Evolutionary conservation across 2,797 vertebrate genomes (phyloP).

Genomic region (Decapterus maruadsi): DNA sequence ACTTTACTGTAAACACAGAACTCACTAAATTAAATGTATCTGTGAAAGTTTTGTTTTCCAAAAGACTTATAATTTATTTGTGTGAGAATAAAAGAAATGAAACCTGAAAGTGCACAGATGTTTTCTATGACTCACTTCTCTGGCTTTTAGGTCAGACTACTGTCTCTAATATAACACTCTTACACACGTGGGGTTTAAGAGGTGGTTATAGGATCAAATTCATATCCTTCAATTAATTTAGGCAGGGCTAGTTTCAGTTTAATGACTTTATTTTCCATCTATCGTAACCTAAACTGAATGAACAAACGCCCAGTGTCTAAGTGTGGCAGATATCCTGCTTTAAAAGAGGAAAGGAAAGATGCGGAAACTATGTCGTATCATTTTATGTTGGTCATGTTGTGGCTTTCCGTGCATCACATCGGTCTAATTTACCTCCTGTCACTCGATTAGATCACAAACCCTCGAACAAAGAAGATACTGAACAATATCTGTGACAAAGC

Average conservation of each 20-base stretch:
- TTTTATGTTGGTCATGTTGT: not conserved
- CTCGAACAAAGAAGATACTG: not conserved
- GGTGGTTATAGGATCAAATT: not conserved
- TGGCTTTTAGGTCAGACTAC: no score
- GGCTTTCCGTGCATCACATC: not conserved
- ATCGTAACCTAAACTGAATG: not conserved
- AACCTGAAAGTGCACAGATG: not conserved
- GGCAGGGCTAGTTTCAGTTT: not conserved
- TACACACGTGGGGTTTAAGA: not conserved
- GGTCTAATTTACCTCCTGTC: conserved; percentile 6
- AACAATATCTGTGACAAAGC: not conserved
- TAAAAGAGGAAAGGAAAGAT: not conserved
- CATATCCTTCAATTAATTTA: not conserved
- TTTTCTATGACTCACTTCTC: not conserved
- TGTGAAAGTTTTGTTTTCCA: not conserved
- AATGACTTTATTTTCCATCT: not conserved
- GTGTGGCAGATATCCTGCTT: not conserved
- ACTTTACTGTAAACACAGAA: not conserved
- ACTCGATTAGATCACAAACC: not conserved
- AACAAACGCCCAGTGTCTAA: not conserved
- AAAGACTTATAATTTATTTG: not conserved
- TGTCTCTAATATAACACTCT: not conserved
- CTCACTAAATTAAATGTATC: not conserved
- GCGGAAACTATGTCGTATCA: not conserved
- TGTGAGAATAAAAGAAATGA: not conserved